Evolutionary conservation across 2,113 vertebrate species (phyloP).

Genomic region (Clinocottus analis): DNA sequence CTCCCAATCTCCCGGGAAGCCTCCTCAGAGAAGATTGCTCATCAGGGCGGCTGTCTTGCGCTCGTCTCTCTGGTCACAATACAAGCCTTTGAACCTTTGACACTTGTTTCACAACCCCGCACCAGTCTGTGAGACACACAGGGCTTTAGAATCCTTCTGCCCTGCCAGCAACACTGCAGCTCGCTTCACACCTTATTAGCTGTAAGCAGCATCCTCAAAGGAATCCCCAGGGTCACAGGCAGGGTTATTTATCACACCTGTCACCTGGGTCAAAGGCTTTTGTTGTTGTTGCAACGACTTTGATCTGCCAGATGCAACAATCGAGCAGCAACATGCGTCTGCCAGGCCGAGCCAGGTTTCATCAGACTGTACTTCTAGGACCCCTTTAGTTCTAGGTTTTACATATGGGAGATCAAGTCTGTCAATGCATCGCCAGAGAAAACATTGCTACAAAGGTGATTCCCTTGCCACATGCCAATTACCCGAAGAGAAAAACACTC

Average conservation of each 20-base stretch:
- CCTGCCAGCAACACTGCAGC: slow-evolving; percentile 43
- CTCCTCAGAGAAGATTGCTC: slow-evolving; percentile 42
- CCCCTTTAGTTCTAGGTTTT: slow-evolving; percentile 3
- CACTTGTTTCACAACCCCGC: slow-evolving; percentile 35
- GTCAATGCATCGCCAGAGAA: not conserved
- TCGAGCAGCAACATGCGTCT: slow-evolving; percentile 6
- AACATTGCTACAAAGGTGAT: not conserved
- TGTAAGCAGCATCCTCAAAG: slow-evolving; percentile 44
- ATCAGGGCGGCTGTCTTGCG: slow-evolving; percentile 31
- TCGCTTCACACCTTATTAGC: slow-evolving; percentile 56
- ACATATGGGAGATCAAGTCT: not conserved
- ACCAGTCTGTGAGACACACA: slow-evolving; percentile 8
- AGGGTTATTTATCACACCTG: slow-evolving; percentile 61
- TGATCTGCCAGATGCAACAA: slow-evolving; percentile 39
- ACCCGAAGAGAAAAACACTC: not conserved
- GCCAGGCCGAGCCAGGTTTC: not conserved
- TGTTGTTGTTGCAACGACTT: slow-evolving; percentile 38
- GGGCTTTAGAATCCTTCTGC: slow-evolving; percentile 33
- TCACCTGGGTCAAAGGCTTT: slow-evolving; percentile 57
- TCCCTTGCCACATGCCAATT: not conserved
- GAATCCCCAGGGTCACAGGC: slow-evolving; percentile 40
- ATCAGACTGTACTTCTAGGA: not conserved
- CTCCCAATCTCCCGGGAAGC: not conserved
- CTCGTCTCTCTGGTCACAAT: slow-evolving; percentile 28
- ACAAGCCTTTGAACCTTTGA: slow-evolving; percentile 46